A percentile compares a stretch with the other conserved stretches of the same genome.
phyloP scores from a whole-genome alignment of 37 sponge, comb jelly and placozoan genomes.

The Crambe crambe region DNA sequence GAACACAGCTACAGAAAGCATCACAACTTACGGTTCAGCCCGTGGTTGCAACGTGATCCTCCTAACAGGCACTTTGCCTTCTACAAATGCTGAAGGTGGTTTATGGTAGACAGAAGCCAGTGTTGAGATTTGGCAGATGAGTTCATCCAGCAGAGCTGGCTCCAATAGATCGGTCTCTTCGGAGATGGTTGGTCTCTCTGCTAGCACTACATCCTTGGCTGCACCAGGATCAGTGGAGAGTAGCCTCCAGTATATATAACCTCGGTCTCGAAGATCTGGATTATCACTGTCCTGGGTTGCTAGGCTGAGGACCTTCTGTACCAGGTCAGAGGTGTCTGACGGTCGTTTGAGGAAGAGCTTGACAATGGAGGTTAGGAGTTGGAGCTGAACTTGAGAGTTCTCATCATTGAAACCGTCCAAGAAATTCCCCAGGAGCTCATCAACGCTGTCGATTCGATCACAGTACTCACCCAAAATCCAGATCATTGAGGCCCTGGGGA shows the following conservation, averaged over 20 bases:
- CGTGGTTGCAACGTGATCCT: slow-evolving; percentile 79
- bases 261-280: slow-evolving; percentile 96
- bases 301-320: slow-evolving; percentile 91
- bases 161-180: slow-evolving; percentile 98
- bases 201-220: slow-evolving; percentile 98
- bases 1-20: too few relatives aligned
- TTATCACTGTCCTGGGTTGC: slow-evolving; percentile 99
- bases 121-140: slow-evolving; percentile 95
- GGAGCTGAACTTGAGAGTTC: slow-evolving; percentile 94
- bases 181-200: slow-evolving; percentile 97
- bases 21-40: slow-evolving; percentile 70
- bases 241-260: slow-evolving; percentile 99
- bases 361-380: slow-evolving; percentile 94
- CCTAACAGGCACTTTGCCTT: slow-evolving; percentile 91
- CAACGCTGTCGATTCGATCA: slow-evolving; percentile 95
- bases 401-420: slow-evolving; percentile 95
- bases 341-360: slow-evolving; percentile 98
- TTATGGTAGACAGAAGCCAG: slow-evolving; percentile 99
- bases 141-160: slow-evolving; percentile 95
- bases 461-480: slow-evolving; percentile 99
- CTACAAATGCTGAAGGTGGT: slow-evolving; percentile 95
- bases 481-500: slow-evolving; percentile 94
- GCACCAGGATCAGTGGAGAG: slow-evolving; percentile 99
- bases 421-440: slow-evolving; percentile 88
- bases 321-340: slow-evolving; percentile 90